Evolutionary conservation across 2,113 vertebrate species (phyloP), one percentile per base, ranked within the genome.

Genomic region (Pogonocichla stellata): DNA sequence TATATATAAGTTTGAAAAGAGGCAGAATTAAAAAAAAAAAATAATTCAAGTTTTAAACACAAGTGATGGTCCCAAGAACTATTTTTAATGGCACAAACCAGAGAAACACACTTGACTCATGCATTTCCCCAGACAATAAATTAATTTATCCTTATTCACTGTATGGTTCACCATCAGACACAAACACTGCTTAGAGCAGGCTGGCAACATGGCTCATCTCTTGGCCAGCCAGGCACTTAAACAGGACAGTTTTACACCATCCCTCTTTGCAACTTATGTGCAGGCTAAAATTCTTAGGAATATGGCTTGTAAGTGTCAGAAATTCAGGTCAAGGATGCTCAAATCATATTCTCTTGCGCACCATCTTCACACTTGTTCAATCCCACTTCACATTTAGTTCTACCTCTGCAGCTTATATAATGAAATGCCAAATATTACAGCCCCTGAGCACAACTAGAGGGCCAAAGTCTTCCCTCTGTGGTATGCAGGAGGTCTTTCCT

Each of bases 381-480:
- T 19, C 38, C n/a, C 19, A 0, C 28, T 8, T 43, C 83, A 60
- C 56, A 61, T 57, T 77, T 62, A 81, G 54, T 85, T 97, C 96
- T 92, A 96, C 94, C 89, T 92, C 65, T 73, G 93, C 95, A 97
- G 86, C 80, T 97, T 92, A 94, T 86, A 95, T 56, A 94, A 53
- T 9, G 53, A 95, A 95, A 88, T 65, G 86, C 80, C 26, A 13
- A 74, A 53, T 67, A 25, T 14, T 7, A 62, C 38, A 66, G 56
- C 2, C 70, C 62, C 75, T 88, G 15, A n/a, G 62, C 47, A 84
- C 71, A 67, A 42, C 25, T 33, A 75, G n/a, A 73, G 67, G 61
- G 70, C 19, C 87, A 83, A 81, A 87, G 43, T 80, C 78, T 73
- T 78, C 88, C 78, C 85, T 53, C 82, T 10, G 67, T 60, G 64